Percentiles rank a stretch among this genome's conserved stretches.
Evolutionary conservation across 2,888 invertebrate genomes (phyloP).

Genomic region (Drosophila vallismaia): DNA sequence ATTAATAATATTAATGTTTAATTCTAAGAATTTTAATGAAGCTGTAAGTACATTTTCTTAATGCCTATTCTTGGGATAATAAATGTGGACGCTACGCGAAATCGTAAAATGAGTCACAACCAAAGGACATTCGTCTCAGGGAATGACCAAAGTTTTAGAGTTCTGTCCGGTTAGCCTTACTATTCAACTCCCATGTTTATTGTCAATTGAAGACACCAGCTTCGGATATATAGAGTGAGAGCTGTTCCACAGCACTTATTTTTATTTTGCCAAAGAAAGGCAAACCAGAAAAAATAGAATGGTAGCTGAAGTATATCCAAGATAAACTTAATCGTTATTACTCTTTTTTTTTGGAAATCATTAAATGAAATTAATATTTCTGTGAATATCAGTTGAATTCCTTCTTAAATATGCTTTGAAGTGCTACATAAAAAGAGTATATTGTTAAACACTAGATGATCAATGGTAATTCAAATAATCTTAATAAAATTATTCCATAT

Average conservation of each 20-base stretch:
- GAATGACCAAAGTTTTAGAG: constrained; percentile 50
- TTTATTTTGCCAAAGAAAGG: constrained; percentile 54
- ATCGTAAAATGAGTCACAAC: constrained; percentile 30
- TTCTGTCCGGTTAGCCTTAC: constrained; percentile 38
- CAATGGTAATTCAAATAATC: too few relatives aligned
- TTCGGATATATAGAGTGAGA: constrained; percentile 6
- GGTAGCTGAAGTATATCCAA: too few relatives aligned
- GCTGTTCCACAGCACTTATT: constrained; percentile 50
- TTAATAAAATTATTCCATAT: too few relatives aligned
- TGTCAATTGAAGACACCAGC: constrained; percentile 56
- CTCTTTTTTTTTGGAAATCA: too few relatives aligned
- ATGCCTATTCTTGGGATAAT: neutral
- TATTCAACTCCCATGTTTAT: constrained; percentile 55
- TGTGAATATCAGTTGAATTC: too few relatives aligned
- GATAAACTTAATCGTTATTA: neutral
- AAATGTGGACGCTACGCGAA: constrained; percentile 1
- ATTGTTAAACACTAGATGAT: too few relatives aligned
- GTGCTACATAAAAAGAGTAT: too few relatives aligned
- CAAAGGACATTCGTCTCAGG: constrained; percentile 49
- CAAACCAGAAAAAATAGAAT: constrained; percentile 3
- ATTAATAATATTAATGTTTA: too few relatives aligned
- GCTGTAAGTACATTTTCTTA: neutral
- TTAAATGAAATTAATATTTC: too few relatives aligned
- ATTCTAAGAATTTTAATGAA: neutral
- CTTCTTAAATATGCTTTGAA: too few relatives aligned